These are phyloP conservation scores for Tipula helvola DNA, from an alignment of 2,888 invertebrate genomes.

Conservation along the genomic window DNA sequence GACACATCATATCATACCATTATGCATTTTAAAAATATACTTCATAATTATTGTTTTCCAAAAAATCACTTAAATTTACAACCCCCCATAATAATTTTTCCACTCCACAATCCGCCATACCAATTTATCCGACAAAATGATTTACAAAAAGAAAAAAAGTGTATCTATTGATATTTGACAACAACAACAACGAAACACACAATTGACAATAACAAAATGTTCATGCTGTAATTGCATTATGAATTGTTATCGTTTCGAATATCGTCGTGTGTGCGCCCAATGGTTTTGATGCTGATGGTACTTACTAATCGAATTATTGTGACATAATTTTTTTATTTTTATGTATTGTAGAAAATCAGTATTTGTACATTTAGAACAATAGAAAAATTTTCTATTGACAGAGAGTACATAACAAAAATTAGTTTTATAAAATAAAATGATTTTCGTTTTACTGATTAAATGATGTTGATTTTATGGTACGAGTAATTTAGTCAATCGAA, in stretches of 20 bases:
- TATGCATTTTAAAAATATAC: neutral
- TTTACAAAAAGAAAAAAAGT: neutral
- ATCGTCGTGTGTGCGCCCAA: neutral
- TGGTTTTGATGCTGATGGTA: neutral
- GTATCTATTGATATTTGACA: neutral
- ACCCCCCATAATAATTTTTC: neutral
- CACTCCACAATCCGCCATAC: neutral
- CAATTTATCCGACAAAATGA: neutral
- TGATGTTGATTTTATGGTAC: neutral
- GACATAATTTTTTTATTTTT: neutral
- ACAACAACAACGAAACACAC: neutral
- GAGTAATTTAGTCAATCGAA: neutral
- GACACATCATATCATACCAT: neutral
- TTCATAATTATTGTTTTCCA: neutral
- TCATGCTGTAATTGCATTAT: neutral
- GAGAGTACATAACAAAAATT: neutral
- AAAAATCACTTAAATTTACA: neutral
- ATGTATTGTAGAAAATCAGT: neutral
- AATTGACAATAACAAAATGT: neutral
- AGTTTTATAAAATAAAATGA: neutral
- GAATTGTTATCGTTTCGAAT: neutral
- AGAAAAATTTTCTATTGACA: neutral
- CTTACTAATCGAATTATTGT: neutral
- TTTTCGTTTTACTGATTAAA: neutral
- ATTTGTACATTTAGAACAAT: neutral